Percentiles rank a stretch among this genome's conserved stretches.
These are phyloP conservation scores for Subacronicta megacephala DNA, from an alignment of 2,888 invertebrate species.

Conservation along the genomic window DNA sequence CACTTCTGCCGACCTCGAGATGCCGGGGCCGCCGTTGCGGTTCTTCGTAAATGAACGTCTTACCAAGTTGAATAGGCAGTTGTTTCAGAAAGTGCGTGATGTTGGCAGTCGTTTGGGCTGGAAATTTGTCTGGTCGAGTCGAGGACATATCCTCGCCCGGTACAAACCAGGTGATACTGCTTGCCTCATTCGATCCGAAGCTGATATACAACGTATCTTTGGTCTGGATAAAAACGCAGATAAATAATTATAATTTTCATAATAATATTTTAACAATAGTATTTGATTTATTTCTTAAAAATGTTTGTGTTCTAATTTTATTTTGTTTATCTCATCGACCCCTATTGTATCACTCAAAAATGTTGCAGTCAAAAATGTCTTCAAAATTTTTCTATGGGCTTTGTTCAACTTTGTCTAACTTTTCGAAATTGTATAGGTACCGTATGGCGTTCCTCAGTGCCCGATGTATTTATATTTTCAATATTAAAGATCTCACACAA, in stretches of 20 bases:
- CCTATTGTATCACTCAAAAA: no score
- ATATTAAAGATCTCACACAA: no score
- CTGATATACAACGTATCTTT: background rate
- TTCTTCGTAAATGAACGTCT: background rate
- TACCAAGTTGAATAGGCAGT: background rate
- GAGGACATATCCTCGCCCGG: background rate
- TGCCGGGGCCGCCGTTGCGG: background rate
- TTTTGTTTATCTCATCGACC: no score
- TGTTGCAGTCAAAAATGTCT: no score
- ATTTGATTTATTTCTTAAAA: background rate
- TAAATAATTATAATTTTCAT: background rate
- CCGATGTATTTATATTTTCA: no score
- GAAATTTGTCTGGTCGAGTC: background rate
- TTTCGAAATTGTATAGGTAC: no score
- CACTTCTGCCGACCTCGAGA: slow-evolving; percentile 1
- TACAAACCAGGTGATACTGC: background rate
- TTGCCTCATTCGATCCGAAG: background rate
- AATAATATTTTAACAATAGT: no score
- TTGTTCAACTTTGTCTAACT: no score
- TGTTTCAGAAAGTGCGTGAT: background rate
- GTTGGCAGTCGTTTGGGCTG: background rate
- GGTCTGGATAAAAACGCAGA: background rate
- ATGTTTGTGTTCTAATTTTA: no score
- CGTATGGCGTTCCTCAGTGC: no score
- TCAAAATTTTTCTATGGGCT: no score